These are phyloP conservation scores for Euphonia xanthogaster DNA, from an alignment of 2,797 vertebrate genomes.

Conservation along the genomic window DNA sequence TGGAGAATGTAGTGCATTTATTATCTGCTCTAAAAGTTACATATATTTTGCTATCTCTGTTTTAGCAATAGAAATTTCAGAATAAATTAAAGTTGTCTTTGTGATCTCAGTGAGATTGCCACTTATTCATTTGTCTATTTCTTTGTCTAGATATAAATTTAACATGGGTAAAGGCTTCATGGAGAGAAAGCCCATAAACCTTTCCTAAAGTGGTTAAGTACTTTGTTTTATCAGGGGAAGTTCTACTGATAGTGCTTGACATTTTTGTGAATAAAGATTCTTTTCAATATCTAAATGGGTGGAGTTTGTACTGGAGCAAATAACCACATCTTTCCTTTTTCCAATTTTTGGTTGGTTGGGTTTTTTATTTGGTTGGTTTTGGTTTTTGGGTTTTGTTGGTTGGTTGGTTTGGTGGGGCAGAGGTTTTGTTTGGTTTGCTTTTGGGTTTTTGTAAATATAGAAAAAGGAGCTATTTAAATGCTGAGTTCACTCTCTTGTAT, in stretches of 20 bases:
- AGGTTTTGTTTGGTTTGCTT: fast-evolving
- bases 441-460: neutral
- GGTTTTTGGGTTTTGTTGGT: neutral
- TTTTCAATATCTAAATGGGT: neutral
- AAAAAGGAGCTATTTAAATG: neutral
- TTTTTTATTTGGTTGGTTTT: neutral
- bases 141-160: neutral
- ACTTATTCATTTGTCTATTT: neutral
- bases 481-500: neutral
- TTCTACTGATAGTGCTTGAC: neutral
- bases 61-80: neutral
- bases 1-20: neutral
- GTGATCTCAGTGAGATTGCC: neutral
- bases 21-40: neutral
- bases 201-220: neutral
- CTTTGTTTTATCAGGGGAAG: neutral
- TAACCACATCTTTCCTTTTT: neutral
- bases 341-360: neutral
- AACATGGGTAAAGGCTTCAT: neutral
- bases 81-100: neutral
- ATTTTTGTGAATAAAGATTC: neutral
- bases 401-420: neutral
- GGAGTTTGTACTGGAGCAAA: neutral
- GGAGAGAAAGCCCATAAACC: neutral
- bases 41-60: neutral